Evolutionary conservation across 2,797 vertebrate species (phyloP).

Genomic region (Apodemus agrarius): DNA sequence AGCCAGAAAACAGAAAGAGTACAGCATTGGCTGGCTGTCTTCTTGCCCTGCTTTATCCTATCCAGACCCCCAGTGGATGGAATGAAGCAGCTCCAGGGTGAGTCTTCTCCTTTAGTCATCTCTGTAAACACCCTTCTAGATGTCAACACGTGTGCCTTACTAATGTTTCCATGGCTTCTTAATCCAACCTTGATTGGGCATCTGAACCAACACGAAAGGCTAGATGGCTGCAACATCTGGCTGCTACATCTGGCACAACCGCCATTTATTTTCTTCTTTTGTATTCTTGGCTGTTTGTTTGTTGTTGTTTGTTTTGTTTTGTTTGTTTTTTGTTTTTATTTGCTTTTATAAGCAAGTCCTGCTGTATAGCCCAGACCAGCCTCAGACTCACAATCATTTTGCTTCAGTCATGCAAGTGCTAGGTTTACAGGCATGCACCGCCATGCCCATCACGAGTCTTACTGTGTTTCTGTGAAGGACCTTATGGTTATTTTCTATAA

Average conservation of each 20-base stretch:
- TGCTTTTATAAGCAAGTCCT: not conserved
- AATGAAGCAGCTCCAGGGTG: too few species aligned
- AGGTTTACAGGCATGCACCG: not conserved
- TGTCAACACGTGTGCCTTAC: not conserved
- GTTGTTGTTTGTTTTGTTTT: not conserved
- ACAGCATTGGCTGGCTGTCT: not conserved
- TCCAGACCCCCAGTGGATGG: too few species aligned
- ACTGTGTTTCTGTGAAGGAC: not conserved
- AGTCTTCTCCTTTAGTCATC: not conserved
- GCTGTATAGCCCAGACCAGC: not conserved
- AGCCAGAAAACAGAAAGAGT: not conserved
- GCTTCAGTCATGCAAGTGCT: not conserved
- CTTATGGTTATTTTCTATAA: not conserved
- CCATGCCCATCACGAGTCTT: not conserved
- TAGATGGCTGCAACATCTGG: not conserved
- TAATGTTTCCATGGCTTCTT: not conserved
- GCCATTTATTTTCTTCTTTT: not conserved
- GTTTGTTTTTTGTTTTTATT: not conserved
- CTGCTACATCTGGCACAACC: not conserved
- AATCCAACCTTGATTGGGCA: not conserved
- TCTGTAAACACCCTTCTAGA: not conserved
- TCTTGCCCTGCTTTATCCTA: not conserved
- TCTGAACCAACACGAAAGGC: not conserved
- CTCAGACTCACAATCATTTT: not conserved
- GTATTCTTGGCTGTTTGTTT: not conserved